Evolutionary conservation across 2,888 invertebrate genomes (phyloP), one percentile per base, ranked within the genome.

Genomic region (Dioctria rufipes): DNA sequence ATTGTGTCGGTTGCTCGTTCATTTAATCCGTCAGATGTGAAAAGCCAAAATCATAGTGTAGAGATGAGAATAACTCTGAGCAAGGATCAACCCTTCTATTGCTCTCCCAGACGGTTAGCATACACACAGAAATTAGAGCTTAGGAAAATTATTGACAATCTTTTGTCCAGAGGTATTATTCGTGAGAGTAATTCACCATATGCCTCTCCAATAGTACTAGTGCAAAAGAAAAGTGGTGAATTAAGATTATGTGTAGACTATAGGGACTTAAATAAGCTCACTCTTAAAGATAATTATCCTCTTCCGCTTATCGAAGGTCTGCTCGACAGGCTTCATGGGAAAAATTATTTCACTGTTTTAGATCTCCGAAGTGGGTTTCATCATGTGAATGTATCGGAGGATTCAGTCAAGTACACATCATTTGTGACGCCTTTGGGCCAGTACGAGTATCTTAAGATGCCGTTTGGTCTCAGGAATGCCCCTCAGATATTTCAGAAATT

Each of bases 301-400:
- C 65, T 88, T 9, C 89, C 88, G 0, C 81, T 86, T 3, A 87
- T 88, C 8, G 88, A 88, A 54, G 88, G 88, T 40, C 79, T 87
- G 9, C 63, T 88, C 5, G 75, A 58, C 9, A 42, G 49, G 43
- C 25, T 79, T 13, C 42, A 49, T 49, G 51, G 54, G n/a, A 67
- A 58, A 8, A 69, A 71, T 8, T 80, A 71, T 43, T 80, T 80
- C 37, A 69, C 5, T 51, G 54, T 37, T 25, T 25, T 25, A 25
- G 25, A 25, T 25, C 25, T 25, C 25, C 25, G 25, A 25, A 25
- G 25, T 25, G 71, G 61, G 1, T 73, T 80, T 13, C 66, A 75
- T 40, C 65, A 73, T 5, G 54, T 80, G 2, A 54, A 39, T 3
- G 37, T 73, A 11, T 3, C 25, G 9, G 42, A 51, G 25, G 65